phyloP scores from a whole-genome alignment of 2,113 vertebrate genomes.

The Zosterops lateralis region DNA sequence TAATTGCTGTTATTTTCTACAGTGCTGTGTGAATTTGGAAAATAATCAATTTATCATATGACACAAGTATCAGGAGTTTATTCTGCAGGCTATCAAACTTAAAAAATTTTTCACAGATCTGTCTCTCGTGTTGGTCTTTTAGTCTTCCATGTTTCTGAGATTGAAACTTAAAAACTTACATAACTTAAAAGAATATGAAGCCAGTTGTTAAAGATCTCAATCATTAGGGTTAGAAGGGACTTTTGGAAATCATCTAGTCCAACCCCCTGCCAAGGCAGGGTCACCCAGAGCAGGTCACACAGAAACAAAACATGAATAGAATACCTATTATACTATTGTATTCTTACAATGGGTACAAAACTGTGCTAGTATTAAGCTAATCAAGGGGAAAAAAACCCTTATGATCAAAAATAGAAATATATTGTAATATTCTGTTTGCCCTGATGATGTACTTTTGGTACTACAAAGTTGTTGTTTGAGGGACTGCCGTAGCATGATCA shows the following conservation, averaged over 20 bases:
- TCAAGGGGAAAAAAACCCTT: neutral
- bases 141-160: neutral
- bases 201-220: neutral
- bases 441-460: neutral
- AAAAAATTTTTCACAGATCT: neutral
- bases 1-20: neutral
- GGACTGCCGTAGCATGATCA: accelerated
- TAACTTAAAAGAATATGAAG: neutral
- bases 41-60: neutral
- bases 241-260: neutral
- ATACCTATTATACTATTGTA: neutral
- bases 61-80: neutral
- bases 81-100: neutral
- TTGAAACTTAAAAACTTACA: neutral
- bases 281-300: neutral
- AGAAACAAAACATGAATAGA: neutral
- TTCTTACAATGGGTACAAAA: neutral
- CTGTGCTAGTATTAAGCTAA: neutral
- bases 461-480: neutral
- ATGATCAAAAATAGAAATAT: neutral
- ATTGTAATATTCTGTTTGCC: neutral
- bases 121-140: neutral
- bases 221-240: neutral
- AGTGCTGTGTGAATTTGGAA: neutral
- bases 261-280: neutral